These are phyloP conservation scores for Sylvia atricapilla DNA, from an alignment of 2,113 vertebrate genomes.

Conservation along the genomic window DNA sequence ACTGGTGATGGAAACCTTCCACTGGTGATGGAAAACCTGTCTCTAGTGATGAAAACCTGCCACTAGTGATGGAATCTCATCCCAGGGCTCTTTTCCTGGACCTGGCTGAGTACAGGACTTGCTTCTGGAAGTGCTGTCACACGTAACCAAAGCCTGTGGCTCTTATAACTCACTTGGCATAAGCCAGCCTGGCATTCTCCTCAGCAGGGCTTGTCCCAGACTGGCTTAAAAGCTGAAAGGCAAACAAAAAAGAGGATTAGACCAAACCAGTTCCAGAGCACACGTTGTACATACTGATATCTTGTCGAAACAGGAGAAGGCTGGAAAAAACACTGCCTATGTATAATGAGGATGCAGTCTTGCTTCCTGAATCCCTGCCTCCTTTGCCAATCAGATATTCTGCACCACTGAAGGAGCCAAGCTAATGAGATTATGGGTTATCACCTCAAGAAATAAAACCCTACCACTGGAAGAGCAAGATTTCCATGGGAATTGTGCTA, in stretches of 20 bases:
- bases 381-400: neutral
- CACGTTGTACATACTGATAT: neutral
- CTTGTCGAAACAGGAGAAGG: neutral
- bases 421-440: neutral
- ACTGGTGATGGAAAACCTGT: neutral
- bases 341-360: neutral
- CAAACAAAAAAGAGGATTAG: slow-evolving; percentile 28
- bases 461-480: neutral
- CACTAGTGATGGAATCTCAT: neutral
- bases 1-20: neutral
- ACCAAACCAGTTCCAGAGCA: neutral
- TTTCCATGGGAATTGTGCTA: neutral
- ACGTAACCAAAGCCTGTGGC: neutral
- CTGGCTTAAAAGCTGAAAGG: neutral
- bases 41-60: neutral
- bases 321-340: neutral
- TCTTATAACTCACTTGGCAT: neutral
- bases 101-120: neutral
- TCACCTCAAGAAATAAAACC: neutral
- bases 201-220: neutral
- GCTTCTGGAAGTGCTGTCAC: neutral
- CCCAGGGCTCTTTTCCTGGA: neutral
- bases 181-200: neutral
- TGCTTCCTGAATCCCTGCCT: neutral
- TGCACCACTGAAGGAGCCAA: neutral